These are phyloP conservation scores for Leptinotarsa defecta DNA, from an alignment of 1,140 invertebrate species.

Conservation along the genomic window DNA sequence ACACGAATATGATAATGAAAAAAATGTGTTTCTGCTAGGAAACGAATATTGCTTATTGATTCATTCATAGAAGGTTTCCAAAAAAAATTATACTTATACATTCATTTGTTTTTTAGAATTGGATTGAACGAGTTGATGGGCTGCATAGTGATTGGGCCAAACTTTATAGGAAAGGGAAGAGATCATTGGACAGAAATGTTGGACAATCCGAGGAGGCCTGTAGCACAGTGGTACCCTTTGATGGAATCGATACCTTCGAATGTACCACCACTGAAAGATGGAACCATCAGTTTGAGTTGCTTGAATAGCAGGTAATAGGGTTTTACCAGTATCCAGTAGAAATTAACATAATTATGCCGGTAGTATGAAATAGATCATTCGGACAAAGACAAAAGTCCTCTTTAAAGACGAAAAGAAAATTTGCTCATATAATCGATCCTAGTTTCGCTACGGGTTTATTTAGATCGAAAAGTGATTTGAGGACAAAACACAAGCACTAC, in stretches of 20 bases:
- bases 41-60: not conserved
- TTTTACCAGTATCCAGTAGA: not conserved
- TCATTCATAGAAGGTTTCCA: not conserved
- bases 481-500: too few relatives aligned
- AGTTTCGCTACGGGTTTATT: too few relatives aligned
- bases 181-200: conserved; percentile 91
- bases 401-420: too few relatives aligned
- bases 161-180: conserved; percentile 76
- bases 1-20: not conserved
- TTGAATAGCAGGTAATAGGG: conserved; percentile 34
- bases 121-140: conserved; percentile 87
- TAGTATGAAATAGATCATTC: too few relatives aligned
- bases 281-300: conserved; percentile 35
- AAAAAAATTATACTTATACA: not conserved
- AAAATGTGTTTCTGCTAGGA: not conserved
- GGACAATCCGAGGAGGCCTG: conserved; percentile 80
- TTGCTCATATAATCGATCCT: too few relatives aligned
- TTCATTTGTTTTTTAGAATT: conserved; percentile 64
- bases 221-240: conserved; percentile 85
- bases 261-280: conserved; percentile 49
- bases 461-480: too few relatives aligned
- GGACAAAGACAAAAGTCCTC: too few relatives aligned
- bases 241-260: conserved; percentile 69
- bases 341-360: too few relatives aligned
- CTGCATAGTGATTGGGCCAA: conserved; percentile 78